These are phyloP conservation scores for Haemorhous mexicanus DNA, from an alignment of 2,113 vertebrate species.

Conservation along the genomic window DNA sequence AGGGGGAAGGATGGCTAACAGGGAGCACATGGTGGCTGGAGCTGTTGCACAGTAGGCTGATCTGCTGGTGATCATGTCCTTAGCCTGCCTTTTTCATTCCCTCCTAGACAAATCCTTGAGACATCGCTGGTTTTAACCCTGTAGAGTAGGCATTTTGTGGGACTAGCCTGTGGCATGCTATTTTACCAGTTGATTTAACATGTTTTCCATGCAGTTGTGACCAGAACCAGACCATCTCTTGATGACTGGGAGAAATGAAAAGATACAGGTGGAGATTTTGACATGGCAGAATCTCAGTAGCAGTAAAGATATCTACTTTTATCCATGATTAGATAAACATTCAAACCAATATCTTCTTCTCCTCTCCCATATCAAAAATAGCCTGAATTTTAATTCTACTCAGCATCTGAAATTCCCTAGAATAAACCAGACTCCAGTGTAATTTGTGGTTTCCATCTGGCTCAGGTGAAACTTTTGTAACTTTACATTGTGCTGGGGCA, in stretches of 20 bases:
- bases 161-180: not conserved
- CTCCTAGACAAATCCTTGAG: not conserved
- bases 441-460: not conserved
- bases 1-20: not conserved
- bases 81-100: not conserved
- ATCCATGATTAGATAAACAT: not conserved
- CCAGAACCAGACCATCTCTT: not conserved
- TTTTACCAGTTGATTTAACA: not conserved
- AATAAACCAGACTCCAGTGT: not conserved
- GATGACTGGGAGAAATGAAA: not conserved
- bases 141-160: not conserved
- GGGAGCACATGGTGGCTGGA: not conserved
- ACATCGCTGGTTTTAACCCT: not conserved
- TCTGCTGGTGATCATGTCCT: not conserved
- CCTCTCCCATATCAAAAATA: not conserved
- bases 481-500: not conserved
- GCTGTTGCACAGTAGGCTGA: not conserved
- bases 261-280: not conserved
- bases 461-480: not conserved
- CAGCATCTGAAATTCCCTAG: not conserved
- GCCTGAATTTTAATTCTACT: not conserved
- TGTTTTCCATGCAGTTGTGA: not conserved
- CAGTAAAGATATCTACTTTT: not conserved
- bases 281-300: not conserved
- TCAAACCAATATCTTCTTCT: not conserved